Conservation (phyloP, 2,113 vertebrate species). For the Callaeas wilsoni region DNA sequence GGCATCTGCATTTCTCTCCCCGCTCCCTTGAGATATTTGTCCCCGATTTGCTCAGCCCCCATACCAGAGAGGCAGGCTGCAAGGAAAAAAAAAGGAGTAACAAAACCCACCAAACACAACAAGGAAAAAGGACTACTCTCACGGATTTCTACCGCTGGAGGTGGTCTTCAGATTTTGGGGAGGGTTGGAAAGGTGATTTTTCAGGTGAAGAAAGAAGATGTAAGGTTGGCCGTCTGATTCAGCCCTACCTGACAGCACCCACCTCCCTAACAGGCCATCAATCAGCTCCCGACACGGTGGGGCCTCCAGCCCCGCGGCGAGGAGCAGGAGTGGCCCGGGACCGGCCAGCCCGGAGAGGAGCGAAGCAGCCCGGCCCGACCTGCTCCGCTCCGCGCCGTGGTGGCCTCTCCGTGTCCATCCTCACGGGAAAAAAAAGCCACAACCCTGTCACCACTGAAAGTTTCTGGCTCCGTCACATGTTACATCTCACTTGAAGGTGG, state of each 20-base stretch:
- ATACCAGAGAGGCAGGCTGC: background rate
- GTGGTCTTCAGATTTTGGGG: background rate
- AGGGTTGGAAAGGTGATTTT: background rate
- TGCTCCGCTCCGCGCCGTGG: background rate
- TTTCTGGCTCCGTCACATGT: background rate
- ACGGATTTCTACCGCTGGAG: background rate
- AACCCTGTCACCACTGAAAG: background rate
- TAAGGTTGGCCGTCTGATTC: background rate
- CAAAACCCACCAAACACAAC: background rate
- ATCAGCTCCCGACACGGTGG: background rate
- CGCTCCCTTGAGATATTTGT: background rate
- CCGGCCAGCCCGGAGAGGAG: background rate
- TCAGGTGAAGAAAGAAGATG: background rate
- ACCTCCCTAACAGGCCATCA: background rate
- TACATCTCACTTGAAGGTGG: background rate
- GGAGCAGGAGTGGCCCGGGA: background rate
- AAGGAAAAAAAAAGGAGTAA: fast-evolving
- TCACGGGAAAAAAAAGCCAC: background rate
- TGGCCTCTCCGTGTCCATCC: background rate
- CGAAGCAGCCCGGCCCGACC: background rate
- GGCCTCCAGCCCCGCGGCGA: background rate
- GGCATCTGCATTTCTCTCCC: background rate
- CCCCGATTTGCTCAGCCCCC: background rate
- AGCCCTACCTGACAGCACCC: background rate
- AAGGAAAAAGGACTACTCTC: background rate